Evolutionary conservation across 1,140 invertebrate genomes (phyloP), one percentile per base, ranked within the genome.

Genomic region (Saccostrea echinata): DNA sequence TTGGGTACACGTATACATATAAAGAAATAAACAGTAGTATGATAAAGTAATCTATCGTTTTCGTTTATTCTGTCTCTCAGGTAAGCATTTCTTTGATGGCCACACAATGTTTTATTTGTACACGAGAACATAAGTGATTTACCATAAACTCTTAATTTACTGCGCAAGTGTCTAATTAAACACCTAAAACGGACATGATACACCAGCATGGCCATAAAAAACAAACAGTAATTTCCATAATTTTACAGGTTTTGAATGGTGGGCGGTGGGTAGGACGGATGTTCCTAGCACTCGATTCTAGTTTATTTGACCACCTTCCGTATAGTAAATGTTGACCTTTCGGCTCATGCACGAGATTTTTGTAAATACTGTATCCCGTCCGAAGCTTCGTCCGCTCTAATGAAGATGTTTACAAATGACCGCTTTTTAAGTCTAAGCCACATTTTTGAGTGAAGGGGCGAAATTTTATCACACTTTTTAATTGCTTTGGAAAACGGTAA

Each of bases 281-380:
- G 68, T 35, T 18, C 27, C 68, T 30, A 76, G 27, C 27, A 76
- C 68, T 76, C 27, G 24, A 76, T 27, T 24, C 12, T 16, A 27
- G 24, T 76, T 71, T 76, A 76, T 76, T 76, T 76, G 68, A 76
- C 68, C 68, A 76, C 68, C 68, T 76, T 76, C 68, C 68, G 27
- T 27, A 33, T 27, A 30, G 68, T 76, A 76, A 76, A 76, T 76
- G 68, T 76, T 76, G 68, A 76, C 68, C 68, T 76, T 76, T 76
- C 68, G 68, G 68, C 68, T 76, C 27, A 76, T 35, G 30, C 30
- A 76, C 24, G 68, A 76, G 68, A 76, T 76, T 76, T 76, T 76
- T 18, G 68, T 33, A 76, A 76, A 76, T 76, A 76, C 33, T 76
- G 68, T 76, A 76, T 76, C 68, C 24, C 68, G 68, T 76, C 68